Evolutionary conservation across 2,888 invertebrate species (phyloP).

Genomic region (Drosophila stalkeri): DNA sequence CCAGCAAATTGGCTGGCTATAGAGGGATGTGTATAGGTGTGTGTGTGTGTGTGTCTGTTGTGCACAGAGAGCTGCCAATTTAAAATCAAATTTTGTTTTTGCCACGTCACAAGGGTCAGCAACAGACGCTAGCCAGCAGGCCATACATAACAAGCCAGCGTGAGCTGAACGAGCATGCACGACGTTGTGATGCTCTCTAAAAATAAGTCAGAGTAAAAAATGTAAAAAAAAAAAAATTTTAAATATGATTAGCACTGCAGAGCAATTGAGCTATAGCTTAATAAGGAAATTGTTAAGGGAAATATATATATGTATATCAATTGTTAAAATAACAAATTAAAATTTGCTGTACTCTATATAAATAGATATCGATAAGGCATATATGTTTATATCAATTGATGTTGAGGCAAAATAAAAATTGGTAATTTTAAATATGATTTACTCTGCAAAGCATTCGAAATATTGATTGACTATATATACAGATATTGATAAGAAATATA

Average conservation of each 20-base stretch:
- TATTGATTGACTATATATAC: too few species aligned
- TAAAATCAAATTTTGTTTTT: constrained; percentile 70
- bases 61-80: constrained; percentile 56
- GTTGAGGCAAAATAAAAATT: too few species aligned
- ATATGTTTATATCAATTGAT: too few species aligned
- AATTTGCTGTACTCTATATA: too few species aligned
- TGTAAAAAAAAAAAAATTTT: neutral
- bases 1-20: constrained; percentile 56
- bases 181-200: neutral
- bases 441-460: too few species aligned
- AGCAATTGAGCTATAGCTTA: neutral
- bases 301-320: neutral
- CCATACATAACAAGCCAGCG: neutral
- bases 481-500: too few species aligned
- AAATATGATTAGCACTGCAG: neutral
- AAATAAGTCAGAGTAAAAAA: neutral
- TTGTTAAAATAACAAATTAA: too few species aligned
- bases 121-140: neutral
- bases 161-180: neutral
- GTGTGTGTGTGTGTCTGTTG: constrained; percentile 27
- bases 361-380: too few species aligned
- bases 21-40: constrained; percentile 31
- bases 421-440: too few species aligned
- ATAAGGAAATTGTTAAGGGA: too few species aligned
- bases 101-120: constrained; percentile 58